phyloP scores from a whole-genome alignment of 2,797 vertebrate species.

The Hydrophis major region DNA sequence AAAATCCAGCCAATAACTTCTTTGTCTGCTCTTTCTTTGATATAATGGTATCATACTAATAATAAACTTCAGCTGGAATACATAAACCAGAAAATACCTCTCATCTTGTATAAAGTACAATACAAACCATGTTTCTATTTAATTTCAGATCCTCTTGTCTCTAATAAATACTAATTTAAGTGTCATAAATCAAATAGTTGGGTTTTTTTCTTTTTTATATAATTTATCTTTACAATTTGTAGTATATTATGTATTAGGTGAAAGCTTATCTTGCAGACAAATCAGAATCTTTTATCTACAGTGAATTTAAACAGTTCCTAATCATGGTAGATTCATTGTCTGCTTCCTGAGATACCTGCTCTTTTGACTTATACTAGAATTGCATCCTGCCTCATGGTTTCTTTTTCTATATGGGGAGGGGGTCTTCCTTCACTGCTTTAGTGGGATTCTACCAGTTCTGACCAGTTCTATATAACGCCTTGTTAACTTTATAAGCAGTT shows the following conservation, averaged over 20 bases:
- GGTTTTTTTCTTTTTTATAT: constrained; percentile 8
- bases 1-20: constrained; percentile 42
- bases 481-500: too few relatives aligned
- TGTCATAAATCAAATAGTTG: constrained; percentile 33
- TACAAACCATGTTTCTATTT: constrained; percentile 13
- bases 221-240: constrained; percentile 17
- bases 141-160: not conserved
- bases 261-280: constrained; percentile 22
- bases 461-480: too few relatives aligned
- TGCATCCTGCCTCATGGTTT: too few relatives aligned
- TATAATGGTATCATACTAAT: constrained; percentile 32
- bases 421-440: too few relatives aligned
- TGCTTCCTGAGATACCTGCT: not conserved
- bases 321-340: not conserved
- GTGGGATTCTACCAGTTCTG: too few relatives aligned
- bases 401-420: too few relatives aligned
- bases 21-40: constrained; percentile 36
- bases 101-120: not conserved
- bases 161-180: constrained; percentile 22
- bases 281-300: not conserved
- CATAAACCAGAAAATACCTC: constrained; percentile 17
- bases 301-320: not conserved
- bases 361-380: too few relatives aligned
- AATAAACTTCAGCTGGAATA: constrained; percentile 43
- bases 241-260: not conserved